Percentiles rank a stretch among this genome's conserved stretches.
These are phyloP conservation scores for Peromyscus aztecus DNA, from an alignment of 2,797 vertebrate genomes.

Conservation along the genomic window DNA sequence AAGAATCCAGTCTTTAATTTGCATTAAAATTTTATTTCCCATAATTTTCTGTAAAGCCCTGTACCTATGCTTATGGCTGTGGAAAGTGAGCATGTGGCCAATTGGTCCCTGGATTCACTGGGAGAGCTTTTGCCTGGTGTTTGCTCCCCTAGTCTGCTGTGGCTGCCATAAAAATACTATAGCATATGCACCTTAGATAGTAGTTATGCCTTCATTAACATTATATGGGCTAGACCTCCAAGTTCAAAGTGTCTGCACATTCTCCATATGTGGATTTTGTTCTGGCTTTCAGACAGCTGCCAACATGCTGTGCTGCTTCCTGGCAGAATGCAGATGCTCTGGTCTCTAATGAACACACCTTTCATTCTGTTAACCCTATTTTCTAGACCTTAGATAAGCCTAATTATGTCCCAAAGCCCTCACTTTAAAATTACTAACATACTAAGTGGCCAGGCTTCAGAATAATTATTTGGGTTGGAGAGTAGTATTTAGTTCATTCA, in stretches of 20 bases:
- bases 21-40: background rate
- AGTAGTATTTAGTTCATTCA: background rate
- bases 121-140: background rate
- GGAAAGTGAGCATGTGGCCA: background rate
- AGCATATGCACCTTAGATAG: background rate
- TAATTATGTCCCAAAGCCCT: background rate
- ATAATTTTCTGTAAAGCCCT: background rate
- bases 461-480: background rate
- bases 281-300: background rate
- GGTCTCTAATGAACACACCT: background rate
- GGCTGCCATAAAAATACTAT: background rate
- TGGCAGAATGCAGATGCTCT: background rate
- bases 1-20: background rate
- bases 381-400: background rate
- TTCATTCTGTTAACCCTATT: accelerated
- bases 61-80: background rate
- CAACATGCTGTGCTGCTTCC: background rate
- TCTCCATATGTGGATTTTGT: background rate
- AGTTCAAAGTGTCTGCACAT: background rate
- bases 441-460: accelerated
- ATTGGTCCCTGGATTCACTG: background rate
- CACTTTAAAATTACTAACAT: background rate
- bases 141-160: background rate
- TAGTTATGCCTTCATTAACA: background rate
- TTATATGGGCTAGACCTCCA: background rate